phyloP scores from a whole-genome alignment of 37 sponge, comb jelly and placozoan genomes.

The Beroe ovata region DNA sequence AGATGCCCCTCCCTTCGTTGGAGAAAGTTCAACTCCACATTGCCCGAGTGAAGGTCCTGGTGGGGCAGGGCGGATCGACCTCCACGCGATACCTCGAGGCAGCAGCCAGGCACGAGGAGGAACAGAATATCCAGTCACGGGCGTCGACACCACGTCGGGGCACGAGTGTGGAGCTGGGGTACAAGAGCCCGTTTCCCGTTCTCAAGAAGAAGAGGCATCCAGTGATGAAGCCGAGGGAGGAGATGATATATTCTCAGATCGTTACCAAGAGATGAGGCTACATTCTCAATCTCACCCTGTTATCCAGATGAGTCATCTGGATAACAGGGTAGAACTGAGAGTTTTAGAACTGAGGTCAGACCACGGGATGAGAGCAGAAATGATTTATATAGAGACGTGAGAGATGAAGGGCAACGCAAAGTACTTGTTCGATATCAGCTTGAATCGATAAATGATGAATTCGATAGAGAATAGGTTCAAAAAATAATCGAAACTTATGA shows the following conservation, averaged over 20 bases:
- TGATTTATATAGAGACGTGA: too few relatives aligned
- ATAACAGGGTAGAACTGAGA: too few relatives aligned
- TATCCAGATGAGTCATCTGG: too few relatives aligned
- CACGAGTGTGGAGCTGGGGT: not conserved
- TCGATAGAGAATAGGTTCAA: too few relatives aligned
- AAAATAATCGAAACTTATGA: too few relatives aligned
- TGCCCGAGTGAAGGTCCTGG: conserved; percentile 8
- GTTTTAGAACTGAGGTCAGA: too few relatives aligned
- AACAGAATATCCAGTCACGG: not conserved
- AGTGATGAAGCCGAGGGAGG: not conserved
- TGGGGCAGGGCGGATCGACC: not conserved
- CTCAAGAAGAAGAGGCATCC: not conserved
- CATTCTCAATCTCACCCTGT: too few relatives aligned
- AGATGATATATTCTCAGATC: not conserved
- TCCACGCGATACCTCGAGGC: not conserved
- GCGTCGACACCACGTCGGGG: not conserved
- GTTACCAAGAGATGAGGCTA: not conserved
- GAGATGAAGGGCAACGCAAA: too few relatives aligned
- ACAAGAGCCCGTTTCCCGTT: not conserved
- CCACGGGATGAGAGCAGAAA: too few relatives aligned
- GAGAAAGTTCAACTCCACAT: not conserved
- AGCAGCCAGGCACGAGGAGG: not conserved
- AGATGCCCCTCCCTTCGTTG: not conserved
- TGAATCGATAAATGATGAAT: too few relatives aligned
- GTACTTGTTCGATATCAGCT: too few relatives aligned